phyloP scores from a whole-genome alignment of 2,797 vertebrate genomes.

The Sebastolobus alascanus region DNA sequence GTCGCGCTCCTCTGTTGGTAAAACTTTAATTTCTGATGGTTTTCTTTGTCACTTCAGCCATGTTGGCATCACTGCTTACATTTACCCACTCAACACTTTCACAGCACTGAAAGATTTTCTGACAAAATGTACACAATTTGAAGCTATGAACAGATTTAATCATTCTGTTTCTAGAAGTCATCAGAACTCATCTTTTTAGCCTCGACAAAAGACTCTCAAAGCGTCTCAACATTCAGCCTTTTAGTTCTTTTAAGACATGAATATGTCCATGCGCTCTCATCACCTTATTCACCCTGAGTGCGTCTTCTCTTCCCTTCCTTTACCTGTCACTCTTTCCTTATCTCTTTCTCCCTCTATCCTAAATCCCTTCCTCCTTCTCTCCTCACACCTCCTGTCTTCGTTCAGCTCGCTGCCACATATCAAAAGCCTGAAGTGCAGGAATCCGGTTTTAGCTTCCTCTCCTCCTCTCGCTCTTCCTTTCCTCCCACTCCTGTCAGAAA shows the following conservation, averaged over 20 bases:
- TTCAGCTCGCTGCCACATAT: conserved; percentile 62
- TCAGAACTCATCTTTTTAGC: conserved; percentile 14
- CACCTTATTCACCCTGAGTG: conserved; percentile 24
- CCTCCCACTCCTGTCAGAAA: conserved; percentile 73
- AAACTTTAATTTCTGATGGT: not conserved
- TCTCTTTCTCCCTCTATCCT: conserved; percentile 45
- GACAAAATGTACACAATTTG: not conserved
- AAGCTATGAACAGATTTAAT: conserved; percentile 4
- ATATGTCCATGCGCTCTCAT: conserved; percentile 24
- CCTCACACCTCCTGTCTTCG: conserved; percentile 25
- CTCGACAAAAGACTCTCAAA: conserved; percentile 5
- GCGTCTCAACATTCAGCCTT: conserved; percentile 32
- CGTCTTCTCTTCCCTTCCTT: conserved; percentile 28
- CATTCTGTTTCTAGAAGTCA: conserved; percentile 18
- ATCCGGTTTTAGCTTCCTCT: conserved; percentile 62
- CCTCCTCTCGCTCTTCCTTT: conserved; percentile 57
- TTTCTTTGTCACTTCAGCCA: not conserved
- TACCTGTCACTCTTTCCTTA: conserved; percentile 53
- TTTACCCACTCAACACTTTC: too few relatives aligned
- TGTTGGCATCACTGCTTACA: too few relatives aligned
- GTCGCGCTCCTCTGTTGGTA: not conserved
- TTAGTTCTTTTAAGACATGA: conserved; percentile 29
- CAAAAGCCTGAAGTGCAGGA: conserved; percentile 63
- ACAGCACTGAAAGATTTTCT: too few relatives aligned
- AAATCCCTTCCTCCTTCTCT: conserved; percentile 54